These are phyloP conservation scores for Paedocypris micromegethes DNA, from an alignment of 2,797 vertebrate species.

Conservation along the genomic window DNA sequence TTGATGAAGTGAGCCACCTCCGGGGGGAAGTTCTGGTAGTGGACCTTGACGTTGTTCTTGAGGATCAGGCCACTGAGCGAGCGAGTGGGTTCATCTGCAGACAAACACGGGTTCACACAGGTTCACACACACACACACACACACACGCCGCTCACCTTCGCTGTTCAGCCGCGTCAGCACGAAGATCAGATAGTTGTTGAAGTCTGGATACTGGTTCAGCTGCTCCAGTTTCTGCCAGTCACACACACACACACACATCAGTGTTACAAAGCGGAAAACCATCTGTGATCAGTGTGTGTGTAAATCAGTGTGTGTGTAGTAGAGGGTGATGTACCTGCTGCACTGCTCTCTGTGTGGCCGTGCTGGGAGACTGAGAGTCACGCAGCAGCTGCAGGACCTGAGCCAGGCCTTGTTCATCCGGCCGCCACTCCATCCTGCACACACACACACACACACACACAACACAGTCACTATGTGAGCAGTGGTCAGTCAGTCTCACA, in stretches of 20 bases:
- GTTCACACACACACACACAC: not conserved
- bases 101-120: not conserved
- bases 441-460: constrained; percentile 8
- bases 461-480: not conserved
- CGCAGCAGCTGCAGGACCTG: constrained; percentile 92
- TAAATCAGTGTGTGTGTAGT: not conserved
- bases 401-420: constrained; percentile 92
- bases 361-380: constrained; percentile 93
- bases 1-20: constrained; percentile 90
- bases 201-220: constrained; percentile 91
- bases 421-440: constrained; percentile 90
- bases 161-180: constrained; percentile 91
- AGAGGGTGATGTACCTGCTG: constrained; percentile 83
- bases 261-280: not conserved
- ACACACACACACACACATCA: not conserved
- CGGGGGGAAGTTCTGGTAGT: constrained; percentile 90
- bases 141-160: constrained; percentile 68
- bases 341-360: constrained; percentile 87
- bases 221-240: constrained; percentile 85
- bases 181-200: constrained; percentile 95
- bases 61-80: constrained; percentile 90
- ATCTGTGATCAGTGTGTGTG: no score
- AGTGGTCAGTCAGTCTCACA: no score
- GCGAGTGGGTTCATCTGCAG: constrained; percentile 83
- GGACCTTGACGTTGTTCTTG: constrained; percentile 94